These are phyloP conservation scores for Pterostichus niger DNA, from an alignment of 2,888 invertebrate genomes.

Conservation along the genomic window DNA sequence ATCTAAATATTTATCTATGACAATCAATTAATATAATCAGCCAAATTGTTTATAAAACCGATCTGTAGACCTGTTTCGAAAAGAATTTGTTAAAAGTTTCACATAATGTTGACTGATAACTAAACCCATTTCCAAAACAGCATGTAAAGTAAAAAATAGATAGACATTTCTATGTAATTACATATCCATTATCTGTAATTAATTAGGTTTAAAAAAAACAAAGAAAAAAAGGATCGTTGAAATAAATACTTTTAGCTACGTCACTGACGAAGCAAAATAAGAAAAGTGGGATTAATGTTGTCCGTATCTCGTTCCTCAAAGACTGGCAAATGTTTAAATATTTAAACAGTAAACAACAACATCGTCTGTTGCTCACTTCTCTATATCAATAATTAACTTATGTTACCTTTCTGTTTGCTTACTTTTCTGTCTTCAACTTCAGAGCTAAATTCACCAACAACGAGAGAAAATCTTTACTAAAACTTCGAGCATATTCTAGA, in stretches of 20 bases:
- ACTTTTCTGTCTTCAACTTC: background rate
- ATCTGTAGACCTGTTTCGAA: too few relatives aligned
- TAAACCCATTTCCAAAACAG: too few relatives aligned
- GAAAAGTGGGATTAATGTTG: background rate
- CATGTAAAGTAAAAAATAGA: too few relatives aligned
- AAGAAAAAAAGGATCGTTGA: background rate
- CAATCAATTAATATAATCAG: too few relatives aligned
- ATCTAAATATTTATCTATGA: too few relatives aligned
- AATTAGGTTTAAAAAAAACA: too few relatives aligned
- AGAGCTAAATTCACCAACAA: background rate
- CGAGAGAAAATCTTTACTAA: background rate
- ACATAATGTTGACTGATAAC: too few relatives aligned
- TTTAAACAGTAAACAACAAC: conserved; percentile 54
- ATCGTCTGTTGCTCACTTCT: conserved; percentile 45
- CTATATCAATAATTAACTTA: conserved; percentile 60
- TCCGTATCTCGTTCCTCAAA: conserved; percentile 20
- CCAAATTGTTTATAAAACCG: too few relatives aligned
- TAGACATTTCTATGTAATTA: too few relatives aligned
- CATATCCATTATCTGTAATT: too few relatives aligned
- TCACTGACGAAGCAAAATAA: background rate
- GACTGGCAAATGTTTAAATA: conserved; percentile 46
- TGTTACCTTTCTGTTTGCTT: conserved; percentile 27
- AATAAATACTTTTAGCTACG: background rate
- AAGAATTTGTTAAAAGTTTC: too few relatives aligned
- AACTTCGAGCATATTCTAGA: conserved; percentile 4